A percentile compares a stretch with the other conserved stretches of the same genome.
Evolutionary conservation across 2,113 vertebrate species (phyloP).

Genomic region (Gallinago media): DNA sequence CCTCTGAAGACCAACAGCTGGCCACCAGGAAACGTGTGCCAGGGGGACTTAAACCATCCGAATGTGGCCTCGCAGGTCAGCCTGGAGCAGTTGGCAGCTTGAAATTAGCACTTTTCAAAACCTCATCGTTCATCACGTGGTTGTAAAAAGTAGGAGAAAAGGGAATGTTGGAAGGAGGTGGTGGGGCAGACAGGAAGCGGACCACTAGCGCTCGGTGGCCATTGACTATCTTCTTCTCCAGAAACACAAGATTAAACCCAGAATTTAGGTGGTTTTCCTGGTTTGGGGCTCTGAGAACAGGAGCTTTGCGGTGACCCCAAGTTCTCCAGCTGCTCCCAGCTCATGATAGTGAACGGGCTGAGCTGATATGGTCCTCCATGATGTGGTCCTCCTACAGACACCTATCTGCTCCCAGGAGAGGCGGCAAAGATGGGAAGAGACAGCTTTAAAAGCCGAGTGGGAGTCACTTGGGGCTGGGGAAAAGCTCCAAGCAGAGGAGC

Average conservation of each 20-base stretch:
- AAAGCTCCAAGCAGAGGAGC: not conserved
- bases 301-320: not conserved
- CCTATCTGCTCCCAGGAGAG: not conserved
- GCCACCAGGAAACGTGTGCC: rapidly evolving
- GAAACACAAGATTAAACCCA: not conserved
- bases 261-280: not conserved
- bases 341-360: rapidly evolving
- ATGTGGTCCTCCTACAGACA: not conserved
- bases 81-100: not conserved
- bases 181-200: not conserved
- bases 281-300: not conserved
- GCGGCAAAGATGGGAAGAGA: rapidly evolving
- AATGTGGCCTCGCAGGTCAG: not conserved
- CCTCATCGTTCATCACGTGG: rapidly evolving
- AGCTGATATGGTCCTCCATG: rapidly evolving
- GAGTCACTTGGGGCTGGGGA: not conserved
- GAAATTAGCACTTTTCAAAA: not conserved
- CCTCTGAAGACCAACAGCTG: not conserved
- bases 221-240: not conserved
- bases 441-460: not conserved
- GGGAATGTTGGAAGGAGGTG: rapidly evolving
- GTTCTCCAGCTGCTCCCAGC: rapidly evolving
- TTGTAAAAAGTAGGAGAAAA: not conserved
- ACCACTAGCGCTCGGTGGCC: rapidly evolving
- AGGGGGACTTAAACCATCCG: not conserved